Evolutionary conservation across 2,888 invertebrate genomes (phyloP), one percentile per base, ranked within the genome.

Genomic region (Drosophila mimica): DNA sequence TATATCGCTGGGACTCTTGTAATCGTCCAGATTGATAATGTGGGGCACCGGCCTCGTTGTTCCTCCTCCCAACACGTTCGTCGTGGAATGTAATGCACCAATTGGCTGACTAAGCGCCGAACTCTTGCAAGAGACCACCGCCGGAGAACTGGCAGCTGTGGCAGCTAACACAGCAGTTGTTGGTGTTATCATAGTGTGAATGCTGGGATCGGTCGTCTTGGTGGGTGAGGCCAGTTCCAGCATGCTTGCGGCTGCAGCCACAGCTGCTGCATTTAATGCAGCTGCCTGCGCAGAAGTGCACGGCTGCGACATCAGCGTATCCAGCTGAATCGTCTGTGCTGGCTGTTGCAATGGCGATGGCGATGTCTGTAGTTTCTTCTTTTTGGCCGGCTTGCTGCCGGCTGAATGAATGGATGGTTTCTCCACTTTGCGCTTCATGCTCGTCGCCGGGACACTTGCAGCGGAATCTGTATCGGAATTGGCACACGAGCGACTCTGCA

Each of bases 21-120:
- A 92, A 64, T 93, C 91, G 71, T 93, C 93, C 70, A 93, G 85
- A 75, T 92, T 92, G 61, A 93, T 93, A 70, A 92, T 75, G 75
- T 92, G 92, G 31, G 93, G 89, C 58, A 80, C 71, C 11, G 90
- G 76, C 0, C 78, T 78, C 7, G 68, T 54, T 3, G 38, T 13
- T 56, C 34, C 60, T 3, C 4, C 38, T 38, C 34, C 59, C 5
- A 67, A 30, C 40, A 48, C 30, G n/a, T 61, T 56, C 30, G 59
- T 34, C 31, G 82, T 88, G 87, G 88, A 85, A 91, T 91, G 92
- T 90, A 88, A 76, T 67, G 56, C 61, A 49, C 30, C 46, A 17
- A 40, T 38, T 15, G 58, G 11, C 15, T 49, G 68, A 70, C 76
- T 68, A n/a, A 58, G 54, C 25, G 67, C 49, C 20, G 65, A 46